Evolutionary conservation across 2,113 vertebrate species (phyloP), one percentile per base, ranked within the genome.

Genomic region (Silurus meridionalis): DNA sequence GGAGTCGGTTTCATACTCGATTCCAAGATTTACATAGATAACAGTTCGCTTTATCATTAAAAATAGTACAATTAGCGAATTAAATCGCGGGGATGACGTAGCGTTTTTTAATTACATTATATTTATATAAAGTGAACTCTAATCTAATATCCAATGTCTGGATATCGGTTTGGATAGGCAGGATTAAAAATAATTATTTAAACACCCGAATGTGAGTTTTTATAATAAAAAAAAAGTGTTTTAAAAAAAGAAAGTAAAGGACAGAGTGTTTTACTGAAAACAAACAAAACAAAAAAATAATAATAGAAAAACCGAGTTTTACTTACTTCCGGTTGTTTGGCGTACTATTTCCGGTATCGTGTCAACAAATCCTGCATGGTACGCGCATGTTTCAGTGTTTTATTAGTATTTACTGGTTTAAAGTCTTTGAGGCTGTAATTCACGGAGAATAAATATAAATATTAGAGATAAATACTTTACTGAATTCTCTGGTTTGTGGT

Each of bases 341-440:
- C 21, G 15, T 10, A 4, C 19, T 25, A n/a, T 37, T 87, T 89
- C 79, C 88, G 17, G 55, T 79, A 11, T 57, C 63, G 64, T 85
- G 85, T 89, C 81, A 85, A 82, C 79, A 87, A 83, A 61, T 23
- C 69, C 77, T 80, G 72, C 72, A 77, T 83, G 85, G 81, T 46
- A 37, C 46, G 9, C 3, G 28, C 19, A 10, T 80, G 17, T 66
- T 67, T 46, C 10, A 11, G 0, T 61, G 57, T 17, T 57, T 79
- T 79, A 80, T 80, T 11, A 61, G 13, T 80, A 80, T 57, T 60
- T 21, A 5, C 46, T 61, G 8, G 28, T 46, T 61, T 61, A 23
- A 46, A 48, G 61, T 6, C 15, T 37, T 5, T 57, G 6, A 78
- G 17, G 46, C 5, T 9, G 4, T 53, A 8, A 52, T 2, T 52